Percentiles rank a stretch among this genome's conserved stretches.
phyloP scores from a whole-genome alignment of 2,113 vertebrate species.

The Lepus americanus region DNA sequence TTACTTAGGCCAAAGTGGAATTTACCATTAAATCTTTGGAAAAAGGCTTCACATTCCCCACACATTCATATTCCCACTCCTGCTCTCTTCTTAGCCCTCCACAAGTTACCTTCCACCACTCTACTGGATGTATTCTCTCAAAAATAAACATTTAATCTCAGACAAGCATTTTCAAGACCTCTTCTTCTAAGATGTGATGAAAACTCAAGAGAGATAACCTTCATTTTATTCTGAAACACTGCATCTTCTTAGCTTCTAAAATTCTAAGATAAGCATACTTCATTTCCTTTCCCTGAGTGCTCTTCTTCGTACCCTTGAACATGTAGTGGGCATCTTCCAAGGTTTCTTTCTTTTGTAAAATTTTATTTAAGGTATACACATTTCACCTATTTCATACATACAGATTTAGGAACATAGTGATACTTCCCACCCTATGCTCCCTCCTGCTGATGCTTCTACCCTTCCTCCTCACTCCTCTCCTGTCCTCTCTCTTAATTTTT shows the following conservation, averaged over 20 bases:
- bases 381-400: no score
- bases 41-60: neutral
- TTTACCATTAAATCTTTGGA: neutral
- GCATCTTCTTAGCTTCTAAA: neutral
- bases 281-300: neutral
- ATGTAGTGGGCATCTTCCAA: neutral
- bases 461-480: no score
- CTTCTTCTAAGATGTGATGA: neutral
- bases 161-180: neutral
- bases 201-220: neutral
- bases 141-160: neutral
- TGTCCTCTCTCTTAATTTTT: no score
- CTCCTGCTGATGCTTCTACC: no score
- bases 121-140: neutral
- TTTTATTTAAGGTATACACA: no score
- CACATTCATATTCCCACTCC: neutral
- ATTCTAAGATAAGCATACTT: neutral
- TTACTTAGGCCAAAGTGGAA: neutral
- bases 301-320: neutral
- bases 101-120: neutral
- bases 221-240: conserved; percentile 12
- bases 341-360: neutral
- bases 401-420: no score
- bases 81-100: neutral
- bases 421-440: no score